Conservation (phyloP, 2,113 vertebrate genomes). For the Rhinogobius similis region DNA sequence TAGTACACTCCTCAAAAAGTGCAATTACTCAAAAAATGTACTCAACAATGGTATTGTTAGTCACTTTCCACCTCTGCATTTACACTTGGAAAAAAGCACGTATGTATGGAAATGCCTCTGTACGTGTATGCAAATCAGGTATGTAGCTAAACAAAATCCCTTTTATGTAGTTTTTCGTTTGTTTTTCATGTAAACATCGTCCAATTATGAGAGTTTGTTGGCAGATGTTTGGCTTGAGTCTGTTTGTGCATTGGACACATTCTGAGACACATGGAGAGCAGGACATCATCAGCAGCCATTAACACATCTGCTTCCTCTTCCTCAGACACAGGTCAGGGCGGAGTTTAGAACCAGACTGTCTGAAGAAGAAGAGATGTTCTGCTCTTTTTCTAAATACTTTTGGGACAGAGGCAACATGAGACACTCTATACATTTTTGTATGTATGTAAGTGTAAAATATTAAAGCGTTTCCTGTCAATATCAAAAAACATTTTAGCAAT, state of each 20-base stretch:
- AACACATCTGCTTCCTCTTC: slow-evolving; percentile 50
- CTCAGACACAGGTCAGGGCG: slow-evolving; percentile 23
- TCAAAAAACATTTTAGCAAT: not conserved
- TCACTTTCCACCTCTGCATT: too few relatives aligned
- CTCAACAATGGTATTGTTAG: too few relatives aligned
- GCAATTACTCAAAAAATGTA: too few relatives aligned
- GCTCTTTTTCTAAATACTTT: not conserved
- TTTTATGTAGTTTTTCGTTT: too few relatives aligned
- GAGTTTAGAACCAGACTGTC: slow-evolving; percentile 25
- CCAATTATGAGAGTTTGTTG: not conserved
- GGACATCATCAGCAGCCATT: slow-evolving; percentile 45
- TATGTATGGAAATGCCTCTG: too few relatives aligned
- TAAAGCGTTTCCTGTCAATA: not conserved
- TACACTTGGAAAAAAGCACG: too few relatives aligned
- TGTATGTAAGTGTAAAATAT: not conserved
- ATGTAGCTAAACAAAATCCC: too few relatives aligned
- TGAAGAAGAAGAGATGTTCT: not conserved
- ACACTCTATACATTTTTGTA: not conserved
- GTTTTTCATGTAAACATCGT: not conserved
- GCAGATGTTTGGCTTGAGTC: not conserved
- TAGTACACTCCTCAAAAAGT: too few relatives aligned
- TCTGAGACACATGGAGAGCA: slow-evolving; percentile 22
- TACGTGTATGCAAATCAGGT: too few relatives aligned
- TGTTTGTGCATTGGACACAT: not conserved
- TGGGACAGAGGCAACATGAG: not conserved